Conservation (phyloP, 2,113 vertebrate genomes). For the Oreochromis niloticus region DNA sequence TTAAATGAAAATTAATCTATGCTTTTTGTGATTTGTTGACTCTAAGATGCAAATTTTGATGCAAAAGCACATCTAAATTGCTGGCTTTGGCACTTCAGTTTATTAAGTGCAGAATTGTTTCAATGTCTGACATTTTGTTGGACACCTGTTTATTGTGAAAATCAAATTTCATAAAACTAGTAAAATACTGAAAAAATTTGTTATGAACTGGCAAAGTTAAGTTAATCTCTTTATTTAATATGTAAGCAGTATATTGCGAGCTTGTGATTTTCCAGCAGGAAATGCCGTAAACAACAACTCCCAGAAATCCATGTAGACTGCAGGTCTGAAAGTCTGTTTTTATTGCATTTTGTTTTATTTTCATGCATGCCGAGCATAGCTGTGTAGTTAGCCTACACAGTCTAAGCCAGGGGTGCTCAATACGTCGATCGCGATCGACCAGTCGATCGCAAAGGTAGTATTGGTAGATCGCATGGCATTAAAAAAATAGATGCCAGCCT, state of each 20-base stretch:
- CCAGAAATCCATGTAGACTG: neutral
- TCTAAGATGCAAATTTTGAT: neutral
- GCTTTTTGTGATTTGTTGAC: neutral
- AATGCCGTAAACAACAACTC: neutral
- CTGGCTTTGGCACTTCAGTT: neutral
- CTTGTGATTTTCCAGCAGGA: neutral
- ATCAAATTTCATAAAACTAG: neutral
- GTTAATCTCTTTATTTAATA: neutral
- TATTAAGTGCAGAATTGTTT: neutral
- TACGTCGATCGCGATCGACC: no score
- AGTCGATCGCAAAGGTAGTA: no score
- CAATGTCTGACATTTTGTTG: neutral
- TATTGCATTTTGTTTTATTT: neutral
- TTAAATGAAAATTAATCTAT: neutral
- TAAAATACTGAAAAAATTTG: neutral
- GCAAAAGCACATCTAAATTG: neutral
- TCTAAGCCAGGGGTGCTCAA: neutral
- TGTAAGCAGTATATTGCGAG: neutral
- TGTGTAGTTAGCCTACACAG: neutral
- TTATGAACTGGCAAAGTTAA: neutral
- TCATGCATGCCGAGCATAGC: neutral
- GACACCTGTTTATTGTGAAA: neutral
- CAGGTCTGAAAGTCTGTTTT: neutral
- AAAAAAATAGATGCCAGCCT: no score
- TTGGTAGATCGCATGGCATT: no score